Conservation (phyloP, 2,888 invertebrate species). For the Euzophera pinguis region DNA sequence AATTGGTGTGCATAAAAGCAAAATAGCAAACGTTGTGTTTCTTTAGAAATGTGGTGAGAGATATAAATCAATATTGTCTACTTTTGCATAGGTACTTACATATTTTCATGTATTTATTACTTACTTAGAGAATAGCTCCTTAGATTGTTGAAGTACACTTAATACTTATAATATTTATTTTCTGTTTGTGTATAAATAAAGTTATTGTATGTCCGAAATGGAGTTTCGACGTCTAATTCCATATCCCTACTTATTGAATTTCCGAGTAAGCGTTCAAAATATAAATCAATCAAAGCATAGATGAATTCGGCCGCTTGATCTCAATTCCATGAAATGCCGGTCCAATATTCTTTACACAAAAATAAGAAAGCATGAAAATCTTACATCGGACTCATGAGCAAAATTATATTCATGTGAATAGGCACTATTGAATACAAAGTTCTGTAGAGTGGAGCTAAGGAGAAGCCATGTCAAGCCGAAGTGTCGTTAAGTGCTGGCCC, state of each 20-base stretch:
- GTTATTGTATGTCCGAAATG: too few relatives aligned
- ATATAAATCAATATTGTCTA: too few relatives aligned
- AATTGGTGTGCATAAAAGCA: too few relatives aligned
- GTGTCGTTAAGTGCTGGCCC: slow-evolving; percentile 57
- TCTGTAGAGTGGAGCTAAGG: slow-evolving; percentile 30
- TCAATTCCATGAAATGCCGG: not conserved
- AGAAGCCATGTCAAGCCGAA: slow-evolving; percentile 50
- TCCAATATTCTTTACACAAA: not conserved
- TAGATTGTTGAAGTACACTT: too few relatives aligned
- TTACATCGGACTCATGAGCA: not conserved
- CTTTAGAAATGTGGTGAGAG: too few relatives aligned
- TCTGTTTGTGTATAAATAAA: too few relatives aligned
- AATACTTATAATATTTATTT: too few relatives aligned
- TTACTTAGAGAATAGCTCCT: too few relatives aligned
- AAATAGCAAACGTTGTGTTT: too few relatives aligned
- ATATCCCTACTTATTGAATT: not conserved
- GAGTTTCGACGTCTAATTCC: not conserved
- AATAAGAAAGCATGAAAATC: not conserved
- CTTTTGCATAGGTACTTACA: too few relatives aligned
- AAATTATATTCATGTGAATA: slow-evolving; percentile 4
- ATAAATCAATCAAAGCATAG: not conserved
- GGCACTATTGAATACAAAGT: slow-evolving; percentile 40
- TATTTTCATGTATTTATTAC: too few relatives aligned
- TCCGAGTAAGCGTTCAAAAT: not conserved
- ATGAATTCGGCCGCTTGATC: not conserved